Evolutionary conservation across 1,140 invertebrate genomes (phyloP).

Genomic region (Choristoneura fumiferana): DNA sequence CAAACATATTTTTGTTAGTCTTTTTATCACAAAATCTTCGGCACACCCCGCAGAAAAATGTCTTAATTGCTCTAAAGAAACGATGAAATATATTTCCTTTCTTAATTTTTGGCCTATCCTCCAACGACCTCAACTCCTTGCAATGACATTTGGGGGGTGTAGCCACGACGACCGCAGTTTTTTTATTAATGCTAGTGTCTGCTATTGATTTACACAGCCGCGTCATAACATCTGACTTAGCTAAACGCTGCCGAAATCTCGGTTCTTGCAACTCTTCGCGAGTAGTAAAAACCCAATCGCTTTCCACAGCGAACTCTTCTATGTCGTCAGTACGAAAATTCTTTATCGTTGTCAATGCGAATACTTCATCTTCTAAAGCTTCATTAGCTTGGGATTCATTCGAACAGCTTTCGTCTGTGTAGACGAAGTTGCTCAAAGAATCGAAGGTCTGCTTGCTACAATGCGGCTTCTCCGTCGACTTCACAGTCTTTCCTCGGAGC

Average conservation of each 20-base stretch:
- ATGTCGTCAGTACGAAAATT: slow-evolving; percentile 60
- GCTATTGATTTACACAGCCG: slow-evolving; percentile 49
- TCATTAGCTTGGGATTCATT: slow-evolving; percentile 21
- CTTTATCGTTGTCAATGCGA: slow-evolving; percentile 58
- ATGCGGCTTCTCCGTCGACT: slow-evolving; percentile 38
- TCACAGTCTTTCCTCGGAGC: slow-evolving; percentile 77
- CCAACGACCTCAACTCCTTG: slow-evolving; percentile 32
- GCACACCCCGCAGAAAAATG: slow-evolving; percentile 41
- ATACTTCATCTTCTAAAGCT: slow-evolving; percentile 39
- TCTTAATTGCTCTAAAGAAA: slow-evolving; percentile 36
- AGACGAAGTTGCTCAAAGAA: slow-evolving; percentile 13
- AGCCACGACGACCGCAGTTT: slow-evolving; percentile 38
- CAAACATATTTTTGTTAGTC: slow-evolving; percentile 8
- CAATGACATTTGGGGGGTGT: slow-evolving; percentile 60
- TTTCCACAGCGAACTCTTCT: slow-evolving; percentile 54
- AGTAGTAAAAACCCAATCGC: slow-evolving; percentile 64
- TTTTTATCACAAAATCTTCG: slow-evolving; percentile 25
- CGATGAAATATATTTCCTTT: slow-evolving; percentile 33
- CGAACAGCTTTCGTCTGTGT: too few relatives aligned
- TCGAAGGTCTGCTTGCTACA: slow-evolving; percentile 31
- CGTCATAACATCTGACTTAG: slow-evolving; percentile 43
- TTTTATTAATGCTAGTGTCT: slow-evolving; percentile 35
- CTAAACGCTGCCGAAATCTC: slow-evolving; percentile 52
- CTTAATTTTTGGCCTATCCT: slow-evolving; percentile 35
- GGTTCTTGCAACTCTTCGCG: slow-evolving; percentile 51